These are phyloP conservation scores for Daphoenositta chrysoptera DNA, from an alignment of 2,113 vertebrate genomes.

Conservation along the genomic window DNA sequence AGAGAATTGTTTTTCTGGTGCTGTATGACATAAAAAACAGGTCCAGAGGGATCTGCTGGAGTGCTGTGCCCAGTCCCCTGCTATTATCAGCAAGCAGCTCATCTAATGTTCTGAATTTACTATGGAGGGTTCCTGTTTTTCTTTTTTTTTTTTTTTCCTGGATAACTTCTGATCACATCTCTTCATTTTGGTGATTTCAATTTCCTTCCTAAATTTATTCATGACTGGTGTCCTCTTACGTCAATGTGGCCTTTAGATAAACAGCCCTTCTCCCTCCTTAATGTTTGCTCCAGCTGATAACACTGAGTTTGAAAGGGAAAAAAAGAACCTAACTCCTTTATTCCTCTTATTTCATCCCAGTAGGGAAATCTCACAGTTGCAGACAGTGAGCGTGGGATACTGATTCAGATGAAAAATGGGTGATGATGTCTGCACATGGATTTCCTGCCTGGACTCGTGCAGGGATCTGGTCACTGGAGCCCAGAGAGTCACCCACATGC, in stretches of 20 bases:
- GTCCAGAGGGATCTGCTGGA: not conserved
- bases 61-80: not conserved
- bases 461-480: not conserved
- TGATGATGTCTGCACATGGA: not conserved
- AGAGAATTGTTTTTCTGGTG: not conserved
- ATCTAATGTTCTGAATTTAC: not conserved
- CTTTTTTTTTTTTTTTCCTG: too few species aligned
- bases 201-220: conserved; percentile 27
- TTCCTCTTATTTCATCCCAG: not conserved
- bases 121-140: not conserved
- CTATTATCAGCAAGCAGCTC: not conserved
- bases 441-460: not conserved
- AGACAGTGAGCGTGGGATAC: not conserved
- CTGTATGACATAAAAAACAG: not conserved
- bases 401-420: not conserved
- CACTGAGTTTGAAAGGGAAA: not conserved
- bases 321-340: not conserved
- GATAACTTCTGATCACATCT: not conserved
- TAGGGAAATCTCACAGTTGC: not conserved
- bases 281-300: conserved; percentile 3
- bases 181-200: not conserved
- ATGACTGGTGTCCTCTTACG: not conserved
- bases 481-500: not conserved
- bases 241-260: not conserved
- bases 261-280: not conserved